Evolutionary conservation across 2,113 vertebrate species (phyloP).

Genomic region (Entosphenus tridentatus): DNA sequence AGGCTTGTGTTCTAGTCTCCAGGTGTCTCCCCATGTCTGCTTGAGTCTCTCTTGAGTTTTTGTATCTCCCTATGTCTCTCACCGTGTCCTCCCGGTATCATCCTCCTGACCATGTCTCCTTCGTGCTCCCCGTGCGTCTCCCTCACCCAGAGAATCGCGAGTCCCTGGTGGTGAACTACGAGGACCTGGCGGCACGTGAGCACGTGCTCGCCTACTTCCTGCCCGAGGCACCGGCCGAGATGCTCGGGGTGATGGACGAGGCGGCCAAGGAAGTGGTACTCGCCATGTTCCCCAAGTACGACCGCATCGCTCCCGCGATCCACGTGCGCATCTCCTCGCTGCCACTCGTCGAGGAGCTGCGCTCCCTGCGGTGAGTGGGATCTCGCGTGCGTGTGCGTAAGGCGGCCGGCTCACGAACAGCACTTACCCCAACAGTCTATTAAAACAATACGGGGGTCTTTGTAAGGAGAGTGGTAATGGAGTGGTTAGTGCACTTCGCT

Average conservation of each 20-base stretch:
- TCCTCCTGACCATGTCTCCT: not conserved
- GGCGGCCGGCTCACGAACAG: too few species aligned
- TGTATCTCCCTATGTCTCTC: not conserved
- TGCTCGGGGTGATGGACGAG: slow-evolving; percentile 88
- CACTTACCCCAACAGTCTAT: too few species aligned
- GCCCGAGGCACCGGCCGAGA: slow-evolving; percentile 71
- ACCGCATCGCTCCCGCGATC: slow-evolving; percentile 65
- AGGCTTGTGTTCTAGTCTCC: not conserved
- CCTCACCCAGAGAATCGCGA: slow-evolving; percentile 56
- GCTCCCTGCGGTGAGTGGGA: slow-evolving; percentile 46
- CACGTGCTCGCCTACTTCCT: slow-evolving; percentile 88
- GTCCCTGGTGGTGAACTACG: slow-evolving; percentile 78
- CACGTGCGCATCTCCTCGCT: slow-evolving; percentile 81
- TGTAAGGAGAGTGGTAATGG: too few species aligned
- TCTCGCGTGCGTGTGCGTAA: too few species aligned
- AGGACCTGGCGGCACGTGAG: slow-evolving; percentile 72
- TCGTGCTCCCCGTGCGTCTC: not conserved
- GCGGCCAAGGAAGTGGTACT: slow-evolving; percentile 80
- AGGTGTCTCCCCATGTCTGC: not conserved
- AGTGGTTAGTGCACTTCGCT: too few species aligned
- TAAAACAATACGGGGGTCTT: too few species aligned
- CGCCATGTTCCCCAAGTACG: slow-evolving; percentile 92
- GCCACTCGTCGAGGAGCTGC: slow-evolving; percentile 75
- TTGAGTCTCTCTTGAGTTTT: not conserved
- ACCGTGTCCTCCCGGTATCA: not conserved